Conservation (phyloP, 1,140 invertebrate genomes). For the Pachypeltis micranthus region DNA sequence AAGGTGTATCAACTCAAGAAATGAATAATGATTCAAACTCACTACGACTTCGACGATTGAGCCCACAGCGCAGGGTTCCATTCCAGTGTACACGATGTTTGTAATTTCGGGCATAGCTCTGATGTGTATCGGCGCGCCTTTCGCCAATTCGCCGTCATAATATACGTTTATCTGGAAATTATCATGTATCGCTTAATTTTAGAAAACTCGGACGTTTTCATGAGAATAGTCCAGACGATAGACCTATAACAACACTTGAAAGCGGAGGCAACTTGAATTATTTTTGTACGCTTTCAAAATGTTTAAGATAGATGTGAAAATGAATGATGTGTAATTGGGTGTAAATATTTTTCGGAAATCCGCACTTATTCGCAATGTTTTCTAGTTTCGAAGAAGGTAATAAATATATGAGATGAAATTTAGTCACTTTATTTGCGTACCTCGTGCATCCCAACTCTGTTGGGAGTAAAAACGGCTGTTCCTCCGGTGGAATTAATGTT, state of each 20-base stretch:
- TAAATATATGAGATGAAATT: conserved; percentile 5
- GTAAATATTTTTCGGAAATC: no score
- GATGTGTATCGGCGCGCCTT: conserved; percentile 65
- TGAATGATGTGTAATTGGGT: no score
- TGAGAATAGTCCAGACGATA: no score
- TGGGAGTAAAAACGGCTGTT: conserved; percentile 72
- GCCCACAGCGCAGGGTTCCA: conserved; percentile 87
- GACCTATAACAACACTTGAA: no score
- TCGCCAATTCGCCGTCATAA: conserved; percentile 49
- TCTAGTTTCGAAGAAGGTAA: no score
- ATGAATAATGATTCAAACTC: conserved; percentile 38
- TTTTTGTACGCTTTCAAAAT: no score
- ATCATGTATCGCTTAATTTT: no score
- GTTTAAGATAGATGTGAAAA: no score
- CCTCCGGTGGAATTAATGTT: conserved; percentile 54
- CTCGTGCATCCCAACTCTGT: conserved; percentile 88
- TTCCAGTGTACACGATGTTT: conserved; percentile 75
- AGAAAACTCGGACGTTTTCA: no score
- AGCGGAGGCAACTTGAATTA: no score
- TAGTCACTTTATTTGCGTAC: conserved; percentile 34
- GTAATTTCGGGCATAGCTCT: conserved; percentile 73
- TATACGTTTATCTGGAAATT: conserved; percentile 48
- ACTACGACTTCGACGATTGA: conserved; percentile 91
- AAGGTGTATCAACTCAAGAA: no score
- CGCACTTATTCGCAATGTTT: no score